These are phyloP conservation scores for Sebastes ruberrimus DNA, from an alignment of 2,797 vertebrate species.

Conservation along the genomic window DNA sequence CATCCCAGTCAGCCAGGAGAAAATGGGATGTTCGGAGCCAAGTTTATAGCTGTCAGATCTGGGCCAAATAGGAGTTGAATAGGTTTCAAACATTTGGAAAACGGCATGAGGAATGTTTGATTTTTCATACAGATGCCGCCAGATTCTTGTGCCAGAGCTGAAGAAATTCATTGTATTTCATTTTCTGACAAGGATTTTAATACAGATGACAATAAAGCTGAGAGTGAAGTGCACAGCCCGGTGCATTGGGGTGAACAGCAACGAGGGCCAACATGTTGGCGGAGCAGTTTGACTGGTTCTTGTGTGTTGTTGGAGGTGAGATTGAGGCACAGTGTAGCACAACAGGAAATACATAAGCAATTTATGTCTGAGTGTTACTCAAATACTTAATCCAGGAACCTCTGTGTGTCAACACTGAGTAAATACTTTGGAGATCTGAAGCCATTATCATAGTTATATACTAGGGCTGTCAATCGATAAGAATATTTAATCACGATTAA, in stretches of 20 bases:
- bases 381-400: background rate
- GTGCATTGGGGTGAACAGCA: background rate
- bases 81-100: constrained; percentile 77
- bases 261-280: constrained; percentile 35
- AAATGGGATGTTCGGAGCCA: constrained; percentile 71
- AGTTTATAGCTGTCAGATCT: constrained; percentile 74
- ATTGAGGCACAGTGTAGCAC: background rate
- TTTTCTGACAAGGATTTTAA: constrained; percentile 38
- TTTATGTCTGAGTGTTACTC: background rate
- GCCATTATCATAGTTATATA: background rate
- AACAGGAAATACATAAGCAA: background rate
- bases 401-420: background rate
- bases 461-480: no score
- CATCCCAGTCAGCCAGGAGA: constrained; percentile 71
- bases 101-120: constrained; percentile 68
- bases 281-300: constrained; percentile 47
- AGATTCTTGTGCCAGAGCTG: constrained; percentile 42
- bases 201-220: constrained; percentile 20
- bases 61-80: constrained; percentile 73
- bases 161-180: constrained; percentile 57
- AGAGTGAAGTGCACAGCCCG: background rate
- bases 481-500: no score
- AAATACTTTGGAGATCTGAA: background rate
- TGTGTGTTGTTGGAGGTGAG: constrained; percentile 12
- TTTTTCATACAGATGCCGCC: constrained; percentile 67